These are phyloP conservation scores for Emys orbicularis DNA, from an alignment of 2,797 vertebrate genomes.

Conservation along the genomic window DNA sequence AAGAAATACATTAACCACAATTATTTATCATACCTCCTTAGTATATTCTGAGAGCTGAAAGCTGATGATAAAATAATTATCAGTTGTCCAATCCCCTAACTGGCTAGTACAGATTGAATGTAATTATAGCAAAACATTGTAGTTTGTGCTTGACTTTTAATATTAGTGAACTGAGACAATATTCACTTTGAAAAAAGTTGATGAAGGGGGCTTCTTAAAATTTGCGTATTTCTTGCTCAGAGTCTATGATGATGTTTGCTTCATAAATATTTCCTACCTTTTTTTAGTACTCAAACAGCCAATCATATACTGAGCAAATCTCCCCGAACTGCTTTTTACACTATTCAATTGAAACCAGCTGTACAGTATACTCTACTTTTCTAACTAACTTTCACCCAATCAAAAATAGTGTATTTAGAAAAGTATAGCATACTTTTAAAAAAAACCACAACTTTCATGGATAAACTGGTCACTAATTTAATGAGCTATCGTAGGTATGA, in stretches of 20 bases:
- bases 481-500: neutral
- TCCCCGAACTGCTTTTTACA: neutral
- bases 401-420: neutral
- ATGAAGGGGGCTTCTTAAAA: neutral
- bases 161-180: neutral
- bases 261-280: neutral
- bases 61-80: neutral
- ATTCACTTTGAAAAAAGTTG: neutral
- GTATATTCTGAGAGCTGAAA: neutral
- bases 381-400: neutral
- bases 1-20: slow-evolving; percentile 59
- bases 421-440: neutral
- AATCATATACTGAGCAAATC: neutral
- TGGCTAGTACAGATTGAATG: neutral
- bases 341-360: neutral
- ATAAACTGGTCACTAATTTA: neutral
- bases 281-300: neutral
- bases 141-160: neutral
- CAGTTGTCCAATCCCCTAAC: neutral
- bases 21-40: slow-evolving; percentile 12
- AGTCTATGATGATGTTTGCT: neutral
- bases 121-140: neutral
- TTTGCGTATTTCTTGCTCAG: neutral
- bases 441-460: neutral
- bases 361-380: neutral